A percentile compares a stretch with the other conserved stretches of the same genome.
These are phyloP conservation scores for Drosophila monieri DNA, from an alignment of 2,888 invertebrate genomes.

Conservation along the genomic window DNA sequence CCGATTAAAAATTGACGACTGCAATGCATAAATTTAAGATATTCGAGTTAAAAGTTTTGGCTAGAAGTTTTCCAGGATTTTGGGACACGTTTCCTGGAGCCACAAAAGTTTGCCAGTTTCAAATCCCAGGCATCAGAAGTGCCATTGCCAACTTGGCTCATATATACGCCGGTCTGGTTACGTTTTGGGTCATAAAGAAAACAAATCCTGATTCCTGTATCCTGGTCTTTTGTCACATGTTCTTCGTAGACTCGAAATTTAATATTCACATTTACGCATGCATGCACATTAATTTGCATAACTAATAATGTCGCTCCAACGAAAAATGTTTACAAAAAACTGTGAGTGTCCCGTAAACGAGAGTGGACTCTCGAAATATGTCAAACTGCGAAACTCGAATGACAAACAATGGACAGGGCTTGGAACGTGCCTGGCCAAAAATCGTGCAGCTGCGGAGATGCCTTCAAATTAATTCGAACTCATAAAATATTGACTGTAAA, in stretches of 20 bases:
- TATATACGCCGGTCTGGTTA: slow-evolving; percentile 1
- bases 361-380: slow-evolving; percentile 57
- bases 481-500: slow-evolving; percentile 71
- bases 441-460: slow-evolving; percentile 65
- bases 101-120: slow-evolving; percentile 26
- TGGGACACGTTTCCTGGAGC: slow-evolving; percentile 6
- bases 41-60: slow-evolving; percentile 10
- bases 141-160: slow-evolving; percentile 14
- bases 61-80: slow-evolving; percentile 17
- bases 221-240: slow-evolving; percentile 25
- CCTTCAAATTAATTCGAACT: slow-evolving; percentile 75
- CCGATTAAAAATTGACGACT: slow-evolving; percentile 32
- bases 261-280: slow-evolving; percentile 74
- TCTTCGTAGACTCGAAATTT: slow-evolving; percentile 42
- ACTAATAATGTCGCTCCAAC: slow-evolving; percentile 61
- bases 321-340: slow-evolving; percentile 43
- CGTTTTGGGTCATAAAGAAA: slow-evolving; percentile 21
- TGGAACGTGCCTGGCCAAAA: slow-evolving; percentile 40
- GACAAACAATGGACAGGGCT: slow-evolving; percentile 51
- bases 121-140: slow-evolving; percentile 13
- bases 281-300: slow-evolving; percentile 77
- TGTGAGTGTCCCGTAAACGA: slow-evolving; percentile 27
- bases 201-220: not conserved
- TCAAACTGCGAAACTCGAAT: slow-evolving; percentile 65
- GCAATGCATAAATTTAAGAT: slow-evolving; percentile 10